Evolutionary conservation across 2,888 invertebrate genomes (phyloP).

Genomic region (Orthosia incerta): DNA sequence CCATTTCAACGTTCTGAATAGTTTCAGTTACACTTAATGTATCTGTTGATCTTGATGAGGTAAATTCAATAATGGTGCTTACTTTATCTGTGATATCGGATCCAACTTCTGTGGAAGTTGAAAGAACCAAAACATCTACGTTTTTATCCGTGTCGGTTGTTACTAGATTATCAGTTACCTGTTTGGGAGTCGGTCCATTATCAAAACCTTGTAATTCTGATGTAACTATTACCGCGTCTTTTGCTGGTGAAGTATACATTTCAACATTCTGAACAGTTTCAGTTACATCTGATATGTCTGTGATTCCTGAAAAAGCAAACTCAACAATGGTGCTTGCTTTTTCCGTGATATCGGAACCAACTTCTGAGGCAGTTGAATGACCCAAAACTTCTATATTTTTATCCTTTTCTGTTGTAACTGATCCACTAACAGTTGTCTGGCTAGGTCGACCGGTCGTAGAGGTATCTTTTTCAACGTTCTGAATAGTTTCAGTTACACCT

Average conservation of each 20-base stretch:
- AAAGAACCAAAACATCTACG: not conserved
- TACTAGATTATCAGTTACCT: slow-evolving; percentile 8
- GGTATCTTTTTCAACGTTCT: not conserved
- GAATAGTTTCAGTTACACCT: slow-evolving; percentile 12
- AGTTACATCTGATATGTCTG: not conserved
- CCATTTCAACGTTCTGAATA: not conserved
- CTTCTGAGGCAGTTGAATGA: not conserved
- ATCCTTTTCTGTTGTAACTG: not conserved
- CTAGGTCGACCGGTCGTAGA: too few relatives aligned
- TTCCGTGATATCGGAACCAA: slow-evolving; percentile 2
- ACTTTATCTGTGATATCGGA: slow-evolving; percentile 9
- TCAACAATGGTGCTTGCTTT: not conserved
- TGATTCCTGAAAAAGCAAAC: not conserved
- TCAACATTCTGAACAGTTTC: not conserved
- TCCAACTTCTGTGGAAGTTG: not conserved
- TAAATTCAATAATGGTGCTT: not conserved
- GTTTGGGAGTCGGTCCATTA: not conserved
- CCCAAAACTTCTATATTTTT: not conserved
- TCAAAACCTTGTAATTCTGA: not conserved
- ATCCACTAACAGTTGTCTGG: slow-evolving; percentile 1
- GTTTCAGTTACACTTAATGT: slow-evolving; percentile 6
- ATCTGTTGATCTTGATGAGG: slow-evolving; percentile 1
- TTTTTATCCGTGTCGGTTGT: not conserved
- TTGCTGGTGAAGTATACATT: not conserved
- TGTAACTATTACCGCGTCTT: not conserved